Conservation (phyloP, 2,888 invertebrate species). For the Macrophya annulata region DNA sequence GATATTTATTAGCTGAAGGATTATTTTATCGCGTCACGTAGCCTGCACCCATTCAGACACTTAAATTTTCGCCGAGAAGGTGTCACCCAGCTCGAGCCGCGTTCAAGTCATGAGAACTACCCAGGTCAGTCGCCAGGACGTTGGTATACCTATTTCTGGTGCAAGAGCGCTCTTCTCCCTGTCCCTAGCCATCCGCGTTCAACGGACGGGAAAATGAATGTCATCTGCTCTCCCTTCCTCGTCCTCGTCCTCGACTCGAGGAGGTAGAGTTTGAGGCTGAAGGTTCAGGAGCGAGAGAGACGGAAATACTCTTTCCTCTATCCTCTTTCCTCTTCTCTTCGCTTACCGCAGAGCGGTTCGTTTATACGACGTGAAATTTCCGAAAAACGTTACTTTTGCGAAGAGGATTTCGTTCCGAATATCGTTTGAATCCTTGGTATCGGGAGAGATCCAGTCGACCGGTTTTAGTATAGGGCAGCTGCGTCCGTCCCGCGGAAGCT, state of each 20-base stretch:
- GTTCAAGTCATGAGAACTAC: background rate
- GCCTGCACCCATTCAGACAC: background rate
- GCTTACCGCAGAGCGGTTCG: constrained; percentile 59
- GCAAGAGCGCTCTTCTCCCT: constrained; percentile 30
- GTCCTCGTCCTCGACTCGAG: constrained; percentile 57
- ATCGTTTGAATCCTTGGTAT: constrained; percentile 7
- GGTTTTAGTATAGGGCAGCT: constrained; percentile 30
- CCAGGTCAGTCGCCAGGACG: constrained; percentile 28
- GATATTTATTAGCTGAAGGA: constrained; percentile 20
- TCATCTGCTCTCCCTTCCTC: constrained; percentile 75
- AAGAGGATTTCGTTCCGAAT: constrained; percentile 26
- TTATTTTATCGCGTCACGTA: constrained; percentile 34
- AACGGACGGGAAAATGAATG: constrained; percentile 83
- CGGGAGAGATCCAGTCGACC: background rate
- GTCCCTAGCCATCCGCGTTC: constrained; percentile 72
- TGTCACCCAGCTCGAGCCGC: background rate
- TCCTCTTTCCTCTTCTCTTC: constrained; percentile 49
- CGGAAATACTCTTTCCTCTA: constrained; percentile 18
- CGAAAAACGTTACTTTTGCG: constrained; percentile 50
- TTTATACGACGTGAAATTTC: constrained; percentile 64
- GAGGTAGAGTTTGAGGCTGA: constrained; percentile 42
- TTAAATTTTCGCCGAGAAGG: constrained; percentile 22
- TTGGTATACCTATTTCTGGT: constrained; percentile 38
- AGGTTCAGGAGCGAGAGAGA: constrained; percentile 44
- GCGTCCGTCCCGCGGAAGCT: constrained; percentile 52